phyloP scores from a whole-genome alignment of 2,113 vertebrate species.

The Crotalus viridis region DNA sequence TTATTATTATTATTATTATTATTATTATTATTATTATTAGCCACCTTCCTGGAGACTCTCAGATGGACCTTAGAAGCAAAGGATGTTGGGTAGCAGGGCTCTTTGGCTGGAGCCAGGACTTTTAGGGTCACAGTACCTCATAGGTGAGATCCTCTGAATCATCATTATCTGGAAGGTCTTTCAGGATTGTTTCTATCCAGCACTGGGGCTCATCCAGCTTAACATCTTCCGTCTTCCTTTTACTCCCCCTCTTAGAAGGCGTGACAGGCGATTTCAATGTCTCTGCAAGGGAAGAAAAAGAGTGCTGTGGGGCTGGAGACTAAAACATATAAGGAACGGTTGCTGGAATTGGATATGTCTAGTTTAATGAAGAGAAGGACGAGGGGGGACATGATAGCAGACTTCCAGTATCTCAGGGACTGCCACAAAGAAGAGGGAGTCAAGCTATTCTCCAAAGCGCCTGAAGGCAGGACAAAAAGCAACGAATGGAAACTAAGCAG shows the following conservation, averaged over 20 bases:
- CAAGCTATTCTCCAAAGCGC: no score
- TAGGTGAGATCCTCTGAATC: conserved; percentile 55
- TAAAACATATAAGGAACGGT: no score
- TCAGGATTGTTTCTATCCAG: conserved; percentile 70
- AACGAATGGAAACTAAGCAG: no score
- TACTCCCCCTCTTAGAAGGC: conserved; percentile 74
- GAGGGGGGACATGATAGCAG: no score
- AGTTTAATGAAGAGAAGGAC: no score
- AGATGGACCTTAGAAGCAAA: no score
- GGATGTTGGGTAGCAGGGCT: not conserved
- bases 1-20: no score
- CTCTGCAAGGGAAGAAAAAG: conserved; percentile 59
- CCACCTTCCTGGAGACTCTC: not conserved
- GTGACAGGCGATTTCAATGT: conserved; percentile 61
- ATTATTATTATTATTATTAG: not conserved
- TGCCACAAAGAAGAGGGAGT: no score
- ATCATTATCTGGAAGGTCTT: conserved; percentile 69
- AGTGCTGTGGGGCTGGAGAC: not conserved
- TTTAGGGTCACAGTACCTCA: conserved; percentile 41
- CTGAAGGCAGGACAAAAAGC: no score
- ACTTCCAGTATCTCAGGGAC: no score
- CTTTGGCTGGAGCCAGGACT: not conserved
- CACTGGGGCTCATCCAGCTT: conserved; percentile 68
- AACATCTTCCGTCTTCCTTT: conserved; percentile 79
- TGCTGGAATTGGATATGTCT: no score